A percentile compares a stretch with the other conserved stretches of the same genome.
phyloP scores from a whole-genome alignment of 2,797 vertebrate genomes.

The Cebuella pygmaea region DNA sequence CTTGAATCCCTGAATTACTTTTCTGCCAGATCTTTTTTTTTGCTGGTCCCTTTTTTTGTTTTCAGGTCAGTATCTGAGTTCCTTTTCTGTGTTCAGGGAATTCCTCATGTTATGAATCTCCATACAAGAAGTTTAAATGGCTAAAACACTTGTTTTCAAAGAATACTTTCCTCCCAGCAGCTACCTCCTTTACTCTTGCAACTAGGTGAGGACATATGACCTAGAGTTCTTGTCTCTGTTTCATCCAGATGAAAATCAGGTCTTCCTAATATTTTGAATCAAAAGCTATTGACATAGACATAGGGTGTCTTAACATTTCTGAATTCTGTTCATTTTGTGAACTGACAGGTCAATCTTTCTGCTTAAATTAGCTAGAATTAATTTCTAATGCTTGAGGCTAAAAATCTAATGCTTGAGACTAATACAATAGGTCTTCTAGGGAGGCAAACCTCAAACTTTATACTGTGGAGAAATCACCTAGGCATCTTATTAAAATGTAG shows the following conservation, averaged over 20 bases:
- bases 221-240: background rate
- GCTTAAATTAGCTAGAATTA: background rate
- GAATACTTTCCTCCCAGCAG: background rate
- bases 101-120: conserved; percentile 7
- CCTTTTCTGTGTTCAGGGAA: background rate
- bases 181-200: background rate
- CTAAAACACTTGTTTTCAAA: background rate
- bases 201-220: background rate
- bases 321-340: background rate
- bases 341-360: background rate
- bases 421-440: background rate
- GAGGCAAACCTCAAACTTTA: background rate
- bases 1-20: background rate
- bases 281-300: background rate
- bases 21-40: background rate
- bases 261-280: background rate
- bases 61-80: background rate
- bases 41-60: background rate
- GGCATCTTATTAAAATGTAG: background rate
- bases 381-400: background rate
- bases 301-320: background rate
- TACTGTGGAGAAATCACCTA: background rate
- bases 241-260: background rate
- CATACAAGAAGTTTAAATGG: background rate
- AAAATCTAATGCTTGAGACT: background rate